A percentile compares a stretch with the other conserved stretches of the same genome.
These are phyloP conservation scores for Triplophysa yarkandensis DNA, from an alignment of 2,797 vertebrate species.

Conservation along the genomic window DNA sequence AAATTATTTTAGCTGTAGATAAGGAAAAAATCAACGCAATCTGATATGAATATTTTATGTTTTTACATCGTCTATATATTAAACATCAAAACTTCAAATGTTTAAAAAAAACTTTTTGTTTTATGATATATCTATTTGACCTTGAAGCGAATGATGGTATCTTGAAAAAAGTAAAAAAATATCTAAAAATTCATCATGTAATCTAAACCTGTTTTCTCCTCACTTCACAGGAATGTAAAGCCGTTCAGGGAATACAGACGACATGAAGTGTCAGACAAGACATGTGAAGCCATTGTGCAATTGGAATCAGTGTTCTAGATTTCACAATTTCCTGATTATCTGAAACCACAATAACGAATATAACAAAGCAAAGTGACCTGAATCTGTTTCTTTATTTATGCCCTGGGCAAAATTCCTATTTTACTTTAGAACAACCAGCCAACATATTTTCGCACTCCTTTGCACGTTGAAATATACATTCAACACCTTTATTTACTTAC, in stretches of 20 bases:
- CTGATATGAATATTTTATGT: too few relatives aligned
- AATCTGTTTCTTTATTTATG: neutral
- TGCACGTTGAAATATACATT: neutral
- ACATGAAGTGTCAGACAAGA: neutral
- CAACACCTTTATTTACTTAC: constrained; percentile 1
- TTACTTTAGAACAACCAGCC: neutral
- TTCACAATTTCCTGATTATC: constrained; percentile 24
- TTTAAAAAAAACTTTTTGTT: too few relatives aligned
- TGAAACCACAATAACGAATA: too few relatives aligned
- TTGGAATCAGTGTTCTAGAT: constrained; percentile 1
- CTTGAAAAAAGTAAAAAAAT: neutral
- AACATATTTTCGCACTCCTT: neutral
- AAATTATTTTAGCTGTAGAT: too few relatives aligned
- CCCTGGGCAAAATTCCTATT: neutral
- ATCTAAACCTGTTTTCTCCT: neutral
- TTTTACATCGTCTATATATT: too few relatives aligned
- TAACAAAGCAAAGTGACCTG: neutral
- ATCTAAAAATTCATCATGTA: neutral
- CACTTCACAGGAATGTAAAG: neutral
- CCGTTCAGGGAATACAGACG: neutral
- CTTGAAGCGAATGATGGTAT: neutral
- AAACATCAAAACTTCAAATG: too few relatives aligned
- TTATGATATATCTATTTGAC: neutral
- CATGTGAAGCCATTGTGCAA: constrained; percentile 27
- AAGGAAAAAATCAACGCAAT: too few relatives aligned